Base-by-base conservation (phyloP, 1,140 invertebrate species). In the Heliconius hermathena region DNA sequence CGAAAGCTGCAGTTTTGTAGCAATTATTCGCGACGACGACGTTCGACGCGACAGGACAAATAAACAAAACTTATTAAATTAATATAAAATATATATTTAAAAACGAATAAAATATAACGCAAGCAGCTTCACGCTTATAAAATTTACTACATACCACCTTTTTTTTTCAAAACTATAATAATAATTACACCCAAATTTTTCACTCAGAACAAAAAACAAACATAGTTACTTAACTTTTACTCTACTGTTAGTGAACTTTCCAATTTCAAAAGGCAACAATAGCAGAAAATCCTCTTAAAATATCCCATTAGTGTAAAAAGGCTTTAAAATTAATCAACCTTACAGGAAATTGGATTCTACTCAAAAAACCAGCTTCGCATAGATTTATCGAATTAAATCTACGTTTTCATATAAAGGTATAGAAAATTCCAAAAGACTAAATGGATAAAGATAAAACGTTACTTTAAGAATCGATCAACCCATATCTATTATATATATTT, bases 311-410 rank as follows among this genome's bases (percentile, higher is more conserved):
- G 22, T 70, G 33, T 33, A 38, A 26, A 33, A 49, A 60, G 46
- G 74, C 33, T 66, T 33, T 72, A 49, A 71, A 79, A 74, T 70
- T 76, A 72, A 80, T 80, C 70, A 71, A n/a, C 29, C 75, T 72
- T 60, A 73, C n/a, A 72, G 74, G 29, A 72, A 80, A 80, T 80
- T 76, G 74, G 70, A 80, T 76, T 54, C 75, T 80, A 36, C 38
- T 79, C 70, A 60, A 76, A 76, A 76, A 80, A 76, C 78, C 60
- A 72, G 57, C 41, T 36, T 74, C 8, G 71, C 66, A 70, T 73
- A 73, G 57, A 80, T 76, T 52, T 71, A 54, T 73, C 11, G 78
- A 36, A 76, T 66, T 41, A 46, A 71, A 74, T 79, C n/a, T 72
- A 80, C 78, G 78, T 52, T 70, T 80, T 52, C 70, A 38, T 72